A percentile compares a stretch with the other conserved stretches of the same genome.
Evolutionary conservation across 2,797 vertebrate species (phyloP).

Genomic region (Neomorphus geoffroyi): DNA sequence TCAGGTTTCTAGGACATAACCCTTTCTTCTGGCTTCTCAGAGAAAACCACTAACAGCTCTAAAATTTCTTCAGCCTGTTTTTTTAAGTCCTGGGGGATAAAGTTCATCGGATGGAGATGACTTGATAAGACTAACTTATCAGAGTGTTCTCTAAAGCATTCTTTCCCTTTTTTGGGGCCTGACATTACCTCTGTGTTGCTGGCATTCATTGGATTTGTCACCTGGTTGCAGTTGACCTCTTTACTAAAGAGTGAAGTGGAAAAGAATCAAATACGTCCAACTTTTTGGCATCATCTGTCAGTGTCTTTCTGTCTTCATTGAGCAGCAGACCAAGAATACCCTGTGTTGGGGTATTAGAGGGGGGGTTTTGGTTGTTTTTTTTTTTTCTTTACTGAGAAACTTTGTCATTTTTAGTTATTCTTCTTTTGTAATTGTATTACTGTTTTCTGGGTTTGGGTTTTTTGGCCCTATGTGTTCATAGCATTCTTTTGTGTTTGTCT

Average conservation of each 20-base stretch:
- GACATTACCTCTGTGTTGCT: background rate
- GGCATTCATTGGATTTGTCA: background rate
- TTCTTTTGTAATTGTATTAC: background rate
- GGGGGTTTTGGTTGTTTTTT: background rate
- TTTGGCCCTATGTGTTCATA: background rate
- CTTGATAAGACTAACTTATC: slow-evolving; percentile 3
- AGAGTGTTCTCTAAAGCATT: background rate
- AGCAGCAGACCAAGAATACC: background rate
- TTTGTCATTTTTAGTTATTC: background rate
- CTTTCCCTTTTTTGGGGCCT: background rate
- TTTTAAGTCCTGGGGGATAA: background rate
- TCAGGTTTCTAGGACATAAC: background rate
- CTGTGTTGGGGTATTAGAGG: background rate
- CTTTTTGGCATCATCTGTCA: background rate
- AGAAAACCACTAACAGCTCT: slow-evolving; percentile 20
- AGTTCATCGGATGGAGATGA: slow-evolving; percentile 11
- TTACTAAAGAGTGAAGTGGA: background rate
- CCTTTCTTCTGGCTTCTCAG: background rate
- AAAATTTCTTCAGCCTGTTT: slow-evolving; percentile 18
- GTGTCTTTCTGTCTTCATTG: background rate
- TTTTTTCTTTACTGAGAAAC: background rate
- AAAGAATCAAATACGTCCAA: background rate
- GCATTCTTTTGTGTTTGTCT: background rate
- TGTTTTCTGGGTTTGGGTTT: background rate
- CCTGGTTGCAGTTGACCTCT: background rate